Evolutionary conservation across 2,113 vertebrate genomes (phyloP).

Genomic region (Saimiri boliviensis): DNA sequence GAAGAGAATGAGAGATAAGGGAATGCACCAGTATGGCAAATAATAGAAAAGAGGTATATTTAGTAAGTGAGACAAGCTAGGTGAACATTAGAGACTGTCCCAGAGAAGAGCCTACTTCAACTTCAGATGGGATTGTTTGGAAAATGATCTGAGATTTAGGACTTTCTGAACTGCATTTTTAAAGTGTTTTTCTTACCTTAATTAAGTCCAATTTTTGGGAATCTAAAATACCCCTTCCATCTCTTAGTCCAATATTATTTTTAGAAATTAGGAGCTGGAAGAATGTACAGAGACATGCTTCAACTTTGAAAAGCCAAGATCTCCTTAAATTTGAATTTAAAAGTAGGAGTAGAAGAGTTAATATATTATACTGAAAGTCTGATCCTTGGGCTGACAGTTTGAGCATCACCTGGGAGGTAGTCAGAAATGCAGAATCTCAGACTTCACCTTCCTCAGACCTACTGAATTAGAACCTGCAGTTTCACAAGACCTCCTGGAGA

Average conservation of each 20-base stretch:
- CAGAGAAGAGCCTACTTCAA: background rate
- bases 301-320: constrained; percentile 3
- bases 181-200: background rate
- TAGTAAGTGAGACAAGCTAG: background rate
- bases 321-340: constrained; percentile 18
- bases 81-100: background rate
- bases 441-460: fast-evolving
- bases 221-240: background rate
- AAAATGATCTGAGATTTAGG: background rate
- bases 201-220: constrained; percentile 10
- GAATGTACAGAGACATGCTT: constrained; percentile 24
- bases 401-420: background rate
- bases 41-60: background rate
- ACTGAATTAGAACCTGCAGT: background rate
- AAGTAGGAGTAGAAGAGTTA: background rate
- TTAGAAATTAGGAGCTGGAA: constrained; percentile 52
- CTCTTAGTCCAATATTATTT: constrained; percentile 46
- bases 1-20: background rate
- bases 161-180: background rate
- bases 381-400: background rate
- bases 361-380: background rate
- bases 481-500: background rate
- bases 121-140: background rate
- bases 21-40: background rate
- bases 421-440: background rate